These are phyloP conservation scores for Deroptyus accipitrinus DNA, from an alignment of 2,113 vertebrate species.

Conservation along the genomic window DNA sequence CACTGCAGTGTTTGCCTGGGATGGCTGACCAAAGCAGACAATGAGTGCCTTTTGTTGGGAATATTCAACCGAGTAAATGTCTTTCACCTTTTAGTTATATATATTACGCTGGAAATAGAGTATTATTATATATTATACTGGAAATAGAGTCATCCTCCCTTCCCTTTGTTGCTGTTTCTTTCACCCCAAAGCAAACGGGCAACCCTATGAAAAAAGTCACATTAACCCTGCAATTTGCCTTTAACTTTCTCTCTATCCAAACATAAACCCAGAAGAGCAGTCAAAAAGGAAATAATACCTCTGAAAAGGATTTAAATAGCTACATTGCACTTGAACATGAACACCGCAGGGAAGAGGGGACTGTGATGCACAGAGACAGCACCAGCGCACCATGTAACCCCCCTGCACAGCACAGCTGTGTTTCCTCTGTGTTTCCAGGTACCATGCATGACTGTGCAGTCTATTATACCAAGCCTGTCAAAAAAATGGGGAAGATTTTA, in stretches of 20 bases:
- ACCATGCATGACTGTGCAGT: neutral
- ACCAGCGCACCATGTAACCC: neutral
- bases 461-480: neutral
- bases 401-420: fast-evolving
- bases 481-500: neutral
- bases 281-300: neutral
- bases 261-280: neutral
- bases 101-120: neutral
- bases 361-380: neutral
- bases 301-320: neutral
- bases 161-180: neutral
- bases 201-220: neutral
- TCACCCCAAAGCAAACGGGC: neutral
- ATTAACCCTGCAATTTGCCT: neutral
- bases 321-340: neutral
- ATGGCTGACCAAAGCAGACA: neutral
- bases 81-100: neutral
- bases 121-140: neutral
- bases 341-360: neutral
- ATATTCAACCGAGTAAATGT: neutral
- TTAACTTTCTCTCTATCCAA: neutral
- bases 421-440: neutral
- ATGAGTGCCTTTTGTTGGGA: neutral
- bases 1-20: neutral
- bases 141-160: neutral